Evolutionary conservation across 2,797 vertebrate genomes (phyloP).

Genomic region (Peromyscus nudipes): DNA sequence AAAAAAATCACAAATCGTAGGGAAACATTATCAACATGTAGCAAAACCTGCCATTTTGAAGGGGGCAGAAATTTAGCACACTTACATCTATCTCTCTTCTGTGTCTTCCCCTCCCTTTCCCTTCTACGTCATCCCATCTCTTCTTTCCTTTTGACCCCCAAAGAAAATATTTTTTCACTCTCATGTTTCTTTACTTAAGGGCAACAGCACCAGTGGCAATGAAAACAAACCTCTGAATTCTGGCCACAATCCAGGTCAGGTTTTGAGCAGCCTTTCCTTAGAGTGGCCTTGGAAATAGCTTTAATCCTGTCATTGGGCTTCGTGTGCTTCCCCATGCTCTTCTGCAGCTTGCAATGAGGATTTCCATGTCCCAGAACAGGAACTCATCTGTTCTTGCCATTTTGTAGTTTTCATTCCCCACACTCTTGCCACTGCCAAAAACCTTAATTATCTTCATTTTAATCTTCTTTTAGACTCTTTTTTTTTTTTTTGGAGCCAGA

Average conservation of each 20-base stretch:
- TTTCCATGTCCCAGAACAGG: not conserved
- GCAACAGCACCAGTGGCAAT: not conserved
- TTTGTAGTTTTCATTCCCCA: slow-evolving; percentile 11
- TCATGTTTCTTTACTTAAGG: slow-evolving; percentile 53
- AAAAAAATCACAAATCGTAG: not conserved
- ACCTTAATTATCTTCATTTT: slow-evolving; percentile 53
- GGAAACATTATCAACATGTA: not conserved
- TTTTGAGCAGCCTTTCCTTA: slow-evolving; percentile 27
- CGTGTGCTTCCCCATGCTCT: not conserved
- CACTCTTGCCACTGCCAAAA: not conserved
- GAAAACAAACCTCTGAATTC: slow-evolving; percentile 33
- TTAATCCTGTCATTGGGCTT: not conserved
- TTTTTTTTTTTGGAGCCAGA: not conserved
- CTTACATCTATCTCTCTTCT: not conserved
- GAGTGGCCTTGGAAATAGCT: not conserved
- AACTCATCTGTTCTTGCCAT: not conserved
- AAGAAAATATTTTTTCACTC: slow-evolving; percentile 48
- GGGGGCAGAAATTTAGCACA: not conserved
- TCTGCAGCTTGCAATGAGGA: slow-evolving; percentile 4
- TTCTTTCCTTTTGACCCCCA: not conserved
- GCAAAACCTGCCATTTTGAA: slow-evolving; percentile 23
- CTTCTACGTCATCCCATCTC: not conserved
- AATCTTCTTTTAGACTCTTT: slow-evolving; percentile 32
- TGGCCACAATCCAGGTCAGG: not conserved
- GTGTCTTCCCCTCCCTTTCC: rapidly evolving